Conservation (phyloP, 2,797 vertebrate species). For the Acanthurus tractus region DNA sequence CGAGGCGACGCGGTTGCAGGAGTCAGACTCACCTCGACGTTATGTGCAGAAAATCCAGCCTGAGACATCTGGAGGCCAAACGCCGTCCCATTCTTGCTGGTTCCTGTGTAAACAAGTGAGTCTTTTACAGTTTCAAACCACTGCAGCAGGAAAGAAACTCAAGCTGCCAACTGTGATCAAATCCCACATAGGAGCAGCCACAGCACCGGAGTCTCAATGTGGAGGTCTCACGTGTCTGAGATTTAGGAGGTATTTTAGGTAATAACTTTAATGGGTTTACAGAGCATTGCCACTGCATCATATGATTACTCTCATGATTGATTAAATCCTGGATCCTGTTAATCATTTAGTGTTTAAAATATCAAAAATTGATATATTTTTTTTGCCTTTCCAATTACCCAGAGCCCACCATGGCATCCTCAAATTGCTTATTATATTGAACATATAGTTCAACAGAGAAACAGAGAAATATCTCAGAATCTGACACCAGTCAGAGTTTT, state of each 20-base stretch:
- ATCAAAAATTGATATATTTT: not conserved
- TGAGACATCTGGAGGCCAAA: slow-evolving; percentile 99
- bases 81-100: slow-evolving; percentile 97
- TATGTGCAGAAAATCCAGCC: slow-evolving; percentile 97
- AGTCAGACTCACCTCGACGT: slow-evolving; percentile 91
- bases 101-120: slow-evolving; percentile 87
- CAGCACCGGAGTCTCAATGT: not conserved
- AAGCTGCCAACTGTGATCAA: slow-evolving; percentile 12
- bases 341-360: not conserved
- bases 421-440: not conserved
- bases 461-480: not conserved
- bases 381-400: not conserved
- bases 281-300: not conserved
- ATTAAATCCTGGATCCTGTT: not conserved
- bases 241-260: not conserved
- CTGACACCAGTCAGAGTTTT: not conserved
- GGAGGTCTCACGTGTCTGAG: not conserved
- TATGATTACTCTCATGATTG: not conserved
- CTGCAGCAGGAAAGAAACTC: slow-evolving; percentile 13
- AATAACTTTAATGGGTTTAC: not conserved
- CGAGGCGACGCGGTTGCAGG: slow-evolving; percentile 44
- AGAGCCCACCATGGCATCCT: not conserved
- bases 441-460: not conserved
- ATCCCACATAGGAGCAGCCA: slow-evolving; percentile 3
- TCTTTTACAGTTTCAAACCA: slow-evolving; percentile 40